A percentile compares a stretch with the other conserved stretches of the same genome.
phyloP scores from a whole-genome alignment of 2,113 vertebrate species.

The Hoplias malabaricus region DNA sequence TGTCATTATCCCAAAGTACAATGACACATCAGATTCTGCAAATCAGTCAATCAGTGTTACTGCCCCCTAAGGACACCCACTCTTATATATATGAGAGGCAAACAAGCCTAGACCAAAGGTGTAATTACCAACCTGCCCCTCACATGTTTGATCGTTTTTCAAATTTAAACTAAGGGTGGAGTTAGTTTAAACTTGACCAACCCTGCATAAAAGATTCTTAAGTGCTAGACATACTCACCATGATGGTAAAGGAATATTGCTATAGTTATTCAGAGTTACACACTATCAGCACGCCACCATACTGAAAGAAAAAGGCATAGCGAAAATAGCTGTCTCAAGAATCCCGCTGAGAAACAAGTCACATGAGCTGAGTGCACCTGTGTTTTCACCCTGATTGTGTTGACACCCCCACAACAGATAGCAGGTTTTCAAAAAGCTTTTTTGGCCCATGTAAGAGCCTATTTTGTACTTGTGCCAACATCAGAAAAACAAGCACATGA shows the following conservation, averaged over 20 bases:
- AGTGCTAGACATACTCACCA: too few species aligned
- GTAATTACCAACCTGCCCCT: too few species aligned
- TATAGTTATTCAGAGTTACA: background rate
- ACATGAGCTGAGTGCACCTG: background rate
- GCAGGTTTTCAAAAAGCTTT: slow-evolving; percentile 1
- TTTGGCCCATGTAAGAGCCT: background rate
- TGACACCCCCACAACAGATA: background rate
- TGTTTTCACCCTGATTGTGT: background rate
- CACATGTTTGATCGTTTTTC: too few species aligned
- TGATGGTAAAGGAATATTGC: background rate
- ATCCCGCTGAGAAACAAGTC: background rate
- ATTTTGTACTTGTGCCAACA: background rate
- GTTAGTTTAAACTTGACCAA: too few species aligned
- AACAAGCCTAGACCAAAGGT: too few species aligned
- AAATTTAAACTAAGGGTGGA: too few species aligned
- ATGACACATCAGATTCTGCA: too few species aligned
- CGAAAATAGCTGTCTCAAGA: background rate
- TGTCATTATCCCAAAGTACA: too few species aligned
- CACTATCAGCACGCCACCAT: background rate
- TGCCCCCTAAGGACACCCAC: too few species aligned
- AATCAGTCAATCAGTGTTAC: too few species aligned
- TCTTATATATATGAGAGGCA: too few species aligned
- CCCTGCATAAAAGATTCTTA: too few species aligned
- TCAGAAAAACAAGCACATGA: background rate
- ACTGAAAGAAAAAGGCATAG: background rate